A percentile compares a stretch with the other conserved stretches of the same genome.
These are phyloP conservation scores for Resseliella maxima DNA, from an alignment of 2,888 invertebrate genomes.

Conservation along the genomic window DNA sequence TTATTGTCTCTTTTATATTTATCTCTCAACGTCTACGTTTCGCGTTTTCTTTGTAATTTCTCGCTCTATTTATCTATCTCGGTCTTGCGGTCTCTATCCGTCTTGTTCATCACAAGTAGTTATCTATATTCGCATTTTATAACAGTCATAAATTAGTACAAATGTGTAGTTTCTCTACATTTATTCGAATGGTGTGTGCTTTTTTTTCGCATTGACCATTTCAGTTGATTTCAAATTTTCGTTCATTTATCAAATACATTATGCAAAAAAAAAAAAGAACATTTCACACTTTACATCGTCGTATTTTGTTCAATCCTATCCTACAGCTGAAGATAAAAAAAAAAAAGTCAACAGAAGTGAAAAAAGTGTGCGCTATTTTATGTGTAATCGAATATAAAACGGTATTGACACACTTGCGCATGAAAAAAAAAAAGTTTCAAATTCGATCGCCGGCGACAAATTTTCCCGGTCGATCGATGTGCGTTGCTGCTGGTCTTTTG, in stretches of 20 bases:
- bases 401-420: constrained; percentile 2
- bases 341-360: too few relatives aligned
- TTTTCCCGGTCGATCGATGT: neutral
- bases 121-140: constrained; percentile 5
- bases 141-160: neutral
- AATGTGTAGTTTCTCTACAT: neutral
- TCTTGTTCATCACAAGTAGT: too few relatives aligned
- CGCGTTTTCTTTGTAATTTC: too few relatives aligned
- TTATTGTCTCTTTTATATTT: neutral
- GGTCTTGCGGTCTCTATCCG: too few relatives aligned
- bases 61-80: neutral
- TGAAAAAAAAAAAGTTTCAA: too few relatives aligned
- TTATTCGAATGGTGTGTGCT: neutral
- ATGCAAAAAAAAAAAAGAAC: too few relatives aligned
- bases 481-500: neutral
- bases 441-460: constrained; percentile 29
- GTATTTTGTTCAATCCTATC: neutral
- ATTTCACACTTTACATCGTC: neutral
- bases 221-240: neutral
- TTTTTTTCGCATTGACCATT: neutral
- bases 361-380: neutral
- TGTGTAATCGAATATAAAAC: neutral
- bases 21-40: too few relatives aligned
- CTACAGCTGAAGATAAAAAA: neutral
- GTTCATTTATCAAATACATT: neutral